A percentile compares a stretch with the other conserved stretches of the same genome.
phyloP scores from a whole-genome alignment of 2,797 vertebrate genomes.

The Dipus sagitta region DNA sequence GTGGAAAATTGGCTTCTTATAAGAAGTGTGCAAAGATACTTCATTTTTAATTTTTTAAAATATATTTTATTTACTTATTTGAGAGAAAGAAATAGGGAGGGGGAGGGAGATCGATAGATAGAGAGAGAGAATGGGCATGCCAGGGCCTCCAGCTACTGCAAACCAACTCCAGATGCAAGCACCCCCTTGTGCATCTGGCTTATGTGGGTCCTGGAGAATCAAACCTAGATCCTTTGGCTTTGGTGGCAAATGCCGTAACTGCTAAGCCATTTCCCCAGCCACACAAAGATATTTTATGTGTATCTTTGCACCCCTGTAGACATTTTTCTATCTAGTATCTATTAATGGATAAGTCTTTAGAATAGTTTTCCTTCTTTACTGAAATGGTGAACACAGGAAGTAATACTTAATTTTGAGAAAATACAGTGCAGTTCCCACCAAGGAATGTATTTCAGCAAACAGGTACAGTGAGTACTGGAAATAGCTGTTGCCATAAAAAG shows the following conservation, averaged over 20 bases:
- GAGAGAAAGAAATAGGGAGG: too few relatives aligned
- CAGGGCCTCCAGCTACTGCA: too few relatives aligned
- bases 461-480: not conserved
- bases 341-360: not conserved
- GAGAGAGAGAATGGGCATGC: too few relatives aligned
- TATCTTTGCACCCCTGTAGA: not conserved
- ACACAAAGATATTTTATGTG: not conserved
- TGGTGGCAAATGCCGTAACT: too few relatives aligned
- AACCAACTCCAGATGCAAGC: too few relatives aligned
- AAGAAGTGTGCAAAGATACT: not conserved
- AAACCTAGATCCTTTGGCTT: too few relatives aligned
- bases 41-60: not conserved
- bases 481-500: not conserved
- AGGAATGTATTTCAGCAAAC: not conserved
- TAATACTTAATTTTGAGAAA: not conserved
- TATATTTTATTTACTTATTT: too few relatives aligned
- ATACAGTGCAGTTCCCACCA: not conserved
- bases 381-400: not conserved
- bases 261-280: too few relatives aligned
- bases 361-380: not conserved
- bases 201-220: too few relatives aligned
- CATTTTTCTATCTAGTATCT: not conserved
- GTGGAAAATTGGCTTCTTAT: not conserved
- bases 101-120: too few relatives aligned
- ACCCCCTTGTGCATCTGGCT: too few relatives aligned